phyloP scores from a whole-genome alignment of 2,888 invertebrate species.

The Clepsis dumicolana region DNA sequence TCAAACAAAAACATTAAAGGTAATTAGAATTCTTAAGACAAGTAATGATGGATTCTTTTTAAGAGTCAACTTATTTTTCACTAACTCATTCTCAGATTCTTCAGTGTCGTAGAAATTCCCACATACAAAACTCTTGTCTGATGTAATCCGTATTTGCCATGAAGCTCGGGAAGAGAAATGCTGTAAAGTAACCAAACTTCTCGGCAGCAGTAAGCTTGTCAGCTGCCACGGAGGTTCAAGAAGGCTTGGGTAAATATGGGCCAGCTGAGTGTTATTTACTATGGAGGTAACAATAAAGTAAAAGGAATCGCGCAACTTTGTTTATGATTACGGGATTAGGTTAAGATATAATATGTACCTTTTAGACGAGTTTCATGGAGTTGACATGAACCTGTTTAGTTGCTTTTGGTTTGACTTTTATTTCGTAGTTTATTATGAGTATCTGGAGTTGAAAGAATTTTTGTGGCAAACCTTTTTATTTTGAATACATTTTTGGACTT shows the following conservation, averaged over 20 bases:
- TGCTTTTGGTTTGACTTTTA: too few relatives aligned
- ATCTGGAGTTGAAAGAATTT: too few relatives aligned
- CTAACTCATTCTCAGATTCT: not conserved
- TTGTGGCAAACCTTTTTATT: too few relatives aligned
- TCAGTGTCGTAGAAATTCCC: not conserved
- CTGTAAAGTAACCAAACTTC: not conserved
- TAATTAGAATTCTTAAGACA: too few relatives aligned
- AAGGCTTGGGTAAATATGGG: not conserved
- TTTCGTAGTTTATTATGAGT: too few relatives aligned
- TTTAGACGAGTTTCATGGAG: too few relatives aligned
- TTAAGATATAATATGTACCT: not conserved
- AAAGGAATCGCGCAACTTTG: not conserved
- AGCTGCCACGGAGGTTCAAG: not conserved
- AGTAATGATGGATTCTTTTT: too few relatives aligned
- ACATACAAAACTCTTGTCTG: not conserved
- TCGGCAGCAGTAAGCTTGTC: not conserved
- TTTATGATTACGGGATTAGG: not conserved
- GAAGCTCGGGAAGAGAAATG: not conserved
- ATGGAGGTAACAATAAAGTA: not conserved
- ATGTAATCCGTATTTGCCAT: not conserved
- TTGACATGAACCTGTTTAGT: too few relatives aligned
- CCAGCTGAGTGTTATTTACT: not conserved
- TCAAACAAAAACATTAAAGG: too few relatives aligned
- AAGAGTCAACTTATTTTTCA: too few relatives aligned
- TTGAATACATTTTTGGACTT: too few relatives aligned